These are phyloP conservation scores for Drosophila insularis DNA, from an alignment of 1,140 invertebrate genomes.

Conservation along the genomic window DNA sequence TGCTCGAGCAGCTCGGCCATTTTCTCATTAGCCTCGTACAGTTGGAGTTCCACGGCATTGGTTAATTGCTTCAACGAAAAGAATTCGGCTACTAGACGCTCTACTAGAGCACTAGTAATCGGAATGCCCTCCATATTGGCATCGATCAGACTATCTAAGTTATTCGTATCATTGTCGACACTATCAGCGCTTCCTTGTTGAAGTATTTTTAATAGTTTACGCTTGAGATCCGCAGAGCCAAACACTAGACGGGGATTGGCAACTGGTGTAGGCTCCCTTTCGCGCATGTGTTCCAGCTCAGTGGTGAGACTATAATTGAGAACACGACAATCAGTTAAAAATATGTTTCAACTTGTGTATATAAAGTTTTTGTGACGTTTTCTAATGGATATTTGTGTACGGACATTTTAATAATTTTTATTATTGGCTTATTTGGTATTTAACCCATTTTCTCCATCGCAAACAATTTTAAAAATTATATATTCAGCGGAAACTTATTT, in stretches of 20 bases:
- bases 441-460: no score
- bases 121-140: conserved; percentile 42
- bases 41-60: conserved; percentile 73
- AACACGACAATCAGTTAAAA: background rate
- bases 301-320: conserved; percentile 52
- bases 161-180: conserved; percentile 37
- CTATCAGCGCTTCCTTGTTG: conserved; percentile 62
- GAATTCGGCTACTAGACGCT: conserved; percentile 74
- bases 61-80: conserved; percentile 66
- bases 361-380: no score
- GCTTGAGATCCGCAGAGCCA: conserved; percentile 64
- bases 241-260: conserved; percentile 9
- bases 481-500: no score
- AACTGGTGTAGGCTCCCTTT: conserved; percentile 44
- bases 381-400: no score
- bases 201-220: conserved; percentile 72
- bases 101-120: conserved; percentile 61
- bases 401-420: no score
- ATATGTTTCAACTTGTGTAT: no score
- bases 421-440: no score
- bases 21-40: conserved; percentile 82
- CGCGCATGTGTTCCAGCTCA: conserved; percentile 66
- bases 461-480: no score
- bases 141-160: conserved; percentile 76
- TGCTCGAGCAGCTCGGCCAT: conserved; percentile 79